phyloP scores from a whole-genome alignment of 2,113 vertebrate species.

The Sciurus niger region DNA sequence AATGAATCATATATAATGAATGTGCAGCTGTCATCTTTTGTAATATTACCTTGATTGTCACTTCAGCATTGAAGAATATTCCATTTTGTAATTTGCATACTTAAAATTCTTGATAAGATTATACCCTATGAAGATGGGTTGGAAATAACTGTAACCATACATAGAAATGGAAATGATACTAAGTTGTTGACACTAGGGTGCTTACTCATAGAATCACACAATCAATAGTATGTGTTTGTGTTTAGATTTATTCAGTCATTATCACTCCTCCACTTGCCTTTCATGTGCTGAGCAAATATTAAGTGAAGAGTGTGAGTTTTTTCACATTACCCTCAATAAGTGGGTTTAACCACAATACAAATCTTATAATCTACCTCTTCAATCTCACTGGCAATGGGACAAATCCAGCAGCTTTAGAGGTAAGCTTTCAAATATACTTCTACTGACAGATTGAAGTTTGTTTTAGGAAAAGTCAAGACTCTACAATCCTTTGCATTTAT shows the following conservation, averaged over 20 bases:
- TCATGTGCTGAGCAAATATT: constrained; percentile 69
- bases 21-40: neutral
- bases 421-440: constrained; percentile 85
- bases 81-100: neutral
- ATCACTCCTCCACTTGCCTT: constrained; percentile 33
- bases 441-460: constrained; percentile 75
- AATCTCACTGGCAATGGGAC: constrained; percentile 80
- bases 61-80: constrained; percentile 5
- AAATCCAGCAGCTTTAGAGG: constrained; percentile 85
- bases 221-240: neutral
- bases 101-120: neutral
- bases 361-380: constrained; percentile 85
- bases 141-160: neutral
- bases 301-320: constrained; percentile 62
- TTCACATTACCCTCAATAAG: constrained; percentile 80
- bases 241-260: constrained; percentile 60
- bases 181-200: constrained; percentile 13
- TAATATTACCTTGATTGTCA: neutral
- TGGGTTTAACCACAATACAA: constrained; percentile 81
- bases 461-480: constrained; percentile 83
- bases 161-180: neutral
- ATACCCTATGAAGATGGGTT: neutral
- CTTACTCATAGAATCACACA: constrained; percentile 7
- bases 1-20: constrained; percentile 8
- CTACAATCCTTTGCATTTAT: constrained; percentile 80